phyloP scores from a whole-genome alignment of 35 echinoderm and acorn worm species.

The Amphiura filiformis region DNA sequence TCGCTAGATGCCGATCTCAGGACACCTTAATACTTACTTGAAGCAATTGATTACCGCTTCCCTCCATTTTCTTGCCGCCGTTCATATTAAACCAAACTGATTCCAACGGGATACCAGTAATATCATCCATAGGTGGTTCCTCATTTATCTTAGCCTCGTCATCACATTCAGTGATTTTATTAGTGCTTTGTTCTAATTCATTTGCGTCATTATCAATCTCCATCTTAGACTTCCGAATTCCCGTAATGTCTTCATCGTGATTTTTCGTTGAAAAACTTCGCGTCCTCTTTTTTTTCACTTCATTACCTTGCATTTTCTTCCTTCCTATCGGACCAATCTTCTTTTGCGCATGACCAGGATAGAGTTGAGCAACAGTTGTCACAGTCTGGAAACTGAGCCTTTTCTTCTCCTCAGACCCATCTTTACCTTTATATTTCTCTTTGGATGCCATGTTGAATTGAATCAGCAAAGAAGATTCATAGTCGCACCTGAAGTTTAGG shows the following conservation, averaged over 20 bases:
- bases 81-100: neutral
- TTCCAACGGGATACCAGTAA: neutral
- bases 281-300: neutral
- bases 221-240: neutral
- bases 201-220: neutral
- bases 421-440: neutral
- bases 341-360: neutral
- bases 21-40: no score
- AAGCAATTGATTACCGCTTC: neutral
- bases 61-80: neutral
- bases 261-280: no score
- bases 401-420: neutral
- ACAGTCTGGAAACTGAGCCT: neutral
- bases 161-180: neutral
- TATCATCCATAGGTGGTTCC: neutral
- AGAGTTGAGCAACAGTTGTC: neutral
- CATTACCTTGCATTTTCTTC: neutral
- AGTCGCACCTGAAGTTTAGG: no score
- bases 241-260: no score
- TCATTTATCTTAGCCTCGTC: neutral
- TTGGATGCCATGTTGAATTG: neutral
- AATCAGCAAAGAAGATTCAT: no score
- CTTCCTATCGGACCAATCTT: neutral
- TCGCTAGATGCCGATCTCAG: no score
- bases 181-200: neutral